Evolutionary conservation across 2,888 invertebrate genomes (phyloP).

Genomic region (Zootermopsis nevadensis): DNA sequence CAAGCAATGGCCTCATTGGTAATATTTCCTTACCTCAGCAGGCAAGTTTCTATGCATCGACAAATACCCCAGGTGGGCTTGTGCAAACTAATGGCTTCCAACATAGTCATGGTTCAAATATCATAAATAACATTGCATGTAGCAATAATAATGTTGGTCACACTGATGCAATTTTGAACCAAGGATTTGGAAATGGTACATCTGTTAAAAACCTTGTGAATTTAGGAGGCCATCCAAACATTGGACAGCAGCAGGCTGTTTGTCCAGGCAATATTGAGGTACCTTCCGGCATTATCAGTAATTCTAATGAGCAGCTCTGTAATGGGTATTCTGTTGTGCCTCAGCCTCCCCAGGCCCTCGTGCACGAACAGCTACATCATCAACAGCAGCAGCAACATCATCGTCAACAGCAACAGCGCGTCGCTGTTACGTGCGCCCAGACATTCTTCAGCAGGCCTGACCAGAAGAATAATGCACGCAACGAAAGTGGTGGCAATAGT

Average conservation of each 20-base stretch:
- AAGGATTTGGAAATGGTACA: conserved; percentile 41
- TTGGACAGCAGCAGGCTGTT: conserved; percentile 43
- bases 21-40: conserved; percentile 47
- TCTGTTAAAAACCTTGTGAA: conserved; percentile 47
- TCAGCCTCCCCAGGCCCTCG: conserved; percentile 31
- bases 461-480: conserved; percentile 44
- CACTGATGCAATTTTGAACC: conserved; percentile 45
- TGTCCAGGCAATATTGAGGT: conserved; percentile 45
- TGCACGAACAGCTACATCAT: conserved; percentile 21
- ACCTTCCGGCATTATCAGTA: conserved; percentile 34
- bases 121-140: conserved; percentile 48
- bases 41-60: conserved; percentile 49
- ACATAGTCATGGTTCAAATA: conserved; percentile 48
- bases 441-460: conserved; percentile 45
- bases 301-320: conserved; percentile 42
- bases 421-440: conserved; percentile 49
- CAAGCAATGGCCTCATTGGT: conserved; percentile 47
- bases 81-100: conserved; percentile 50
- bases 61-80: conserved; percentile 38
- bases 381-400: background rate
- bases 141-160: conserved; percentile 45
- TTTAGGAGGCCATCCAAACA: conserved; percentile 40
- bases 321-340: conserved; percentile 50
- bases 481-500: conserved; percentile 22
- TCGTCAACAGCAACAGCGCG: conserved; percentile 20